A percentile compares a stretch with the other conserved stretches of the same genome.
These are phyloP conservation scores for Myotis daubentonii DNA, from an alignment of 2,797 vertebrate genomes.

Conservation along the genomic window DNA sequence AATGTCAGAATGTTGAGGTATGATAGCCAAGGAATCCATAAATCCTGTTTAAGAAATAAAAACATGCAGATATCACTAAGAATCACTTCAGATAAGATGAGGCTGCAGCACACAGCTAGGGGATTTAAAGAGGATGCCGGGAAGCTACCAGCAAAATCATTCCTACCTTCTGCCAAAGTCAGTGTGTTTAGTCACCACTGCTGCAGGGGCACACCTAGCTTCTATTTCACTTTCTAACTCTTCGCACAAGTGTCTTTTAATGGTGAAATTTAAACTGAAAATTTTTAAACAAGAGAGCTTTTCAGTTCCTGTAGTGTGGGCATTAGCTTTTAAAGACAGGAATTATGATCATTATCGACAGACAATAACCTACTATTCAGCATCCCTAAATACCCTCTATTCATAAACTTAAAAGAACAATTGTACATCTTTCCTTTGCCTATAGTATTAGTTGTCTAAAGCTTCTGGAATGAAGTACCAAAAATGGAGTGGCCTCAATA, in stretches of 20 bases:
- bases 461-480: neutral
- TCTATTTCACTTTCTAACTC: neutral
- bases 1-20: constrained; percentile 26
- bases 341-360: neutral
- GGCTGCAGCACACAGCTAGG: neutral
- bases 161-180: neutral
- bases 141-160: neutral
- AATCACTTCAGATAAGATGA: neutral
- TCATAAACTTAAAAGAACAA: neutral
- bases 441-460: neutral
- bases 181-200: neutral
- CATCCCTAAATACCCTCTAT: neutral
- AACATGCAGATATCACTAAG: neutral
- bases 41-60: neutral
- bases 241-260: neutral
- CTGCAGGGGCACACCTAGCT: neutral
- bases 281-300: neutral
- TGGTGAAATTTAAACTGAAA: neutral
- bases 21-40: neutral
- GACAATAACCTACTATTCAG: neutral
- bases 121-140: neutral
- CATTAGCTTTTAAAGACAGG: neutral
- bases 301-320: neutral
- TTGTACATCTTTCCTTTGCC: neutral
- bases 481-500: neutral